Evolutionary conservation across 2,888 invertebrate species (phyloP).

Genomic region (Ischnura elegans): DNA sequence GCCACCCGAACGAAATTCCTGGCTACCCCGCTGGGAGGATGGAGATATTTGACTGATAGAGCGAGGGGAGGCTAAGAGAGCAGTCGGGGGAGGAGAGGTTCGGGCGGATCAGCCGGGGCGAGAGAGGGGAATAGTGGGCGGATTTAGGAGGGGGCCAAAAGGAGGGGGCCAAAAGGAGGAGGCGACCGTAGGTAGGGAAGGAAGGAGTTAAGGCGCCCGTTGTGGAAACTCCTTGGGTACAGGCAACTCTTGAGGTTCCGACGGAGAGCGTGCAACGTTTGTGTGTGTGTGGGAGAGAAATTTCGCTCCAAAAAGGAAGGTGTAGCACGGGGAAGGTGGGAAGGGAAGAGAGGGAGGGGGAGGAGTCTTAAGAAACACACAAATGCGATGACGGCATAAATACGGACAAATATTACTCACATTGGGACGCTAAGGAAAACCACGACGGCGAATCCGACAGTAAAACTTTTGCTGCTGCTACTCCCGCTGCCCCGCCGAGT

Average conservation of each 20-base stretch:
- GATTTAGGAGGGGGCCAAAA: neutral
- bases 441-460: constrained; percentile 60
- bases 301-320: constrained; percentile 43
- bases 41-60: too few relatives aligned
- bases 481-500: constrained; percentile 58
- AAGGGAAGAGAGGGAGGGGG: neutral
- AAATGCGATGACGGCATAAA: constrained; percentile 67
- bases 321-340: neutral
- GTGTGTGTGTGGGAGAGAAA: neutral
- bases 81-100: neutral
- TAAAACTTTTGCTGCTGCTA: constrained; percentile 54
- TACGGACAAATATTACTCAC: constrained; percentile 67
- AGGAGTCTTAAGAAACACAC: constrained; percentile 36
- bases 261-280: neutral
- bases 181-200: neutral
- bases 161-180: neutral
- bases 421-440: constrained; percentile 62
- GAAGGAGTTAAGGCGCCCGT: constrained; percentile 56
- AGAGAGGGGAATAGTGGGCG: neutral
- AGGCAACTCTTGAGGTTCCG: constrained; percentile 62
- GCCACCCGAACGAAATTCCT: too few relatives aligned
- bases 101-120: neutral
- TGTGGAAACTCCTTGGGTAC: constrained; percentile 54
- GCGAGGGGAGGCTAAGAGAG: neutral
- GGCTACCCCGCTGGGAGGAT: neutral